Evolutionary conservation across 2,113 vertebrate species (phyloP).

Genomic region (Orthonyx spaldingii): DNA sequence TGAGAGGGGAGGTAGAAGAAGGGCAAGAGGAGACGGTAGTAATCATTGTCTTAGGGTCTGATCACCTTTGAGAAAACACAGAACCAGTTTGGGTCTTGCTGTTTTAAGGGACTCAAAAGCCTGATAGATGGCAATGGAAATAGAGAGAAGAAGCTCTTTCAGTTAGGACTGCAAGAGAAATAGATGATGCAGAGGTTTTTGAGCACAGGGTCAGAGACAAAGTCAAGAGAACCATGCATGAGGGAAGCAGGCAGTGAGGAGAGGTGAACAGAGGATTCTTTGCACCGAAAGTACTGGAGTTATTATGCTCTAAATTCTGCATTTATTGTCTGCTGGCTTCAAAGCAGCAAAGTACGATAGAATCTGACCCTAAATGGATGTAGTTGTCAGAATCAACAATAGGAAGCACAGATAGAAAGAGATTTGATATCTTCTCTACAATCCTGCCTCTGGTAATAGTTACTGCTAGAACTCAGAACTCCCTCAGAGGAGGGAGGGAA

Average conservation of each 20-base stretch:
- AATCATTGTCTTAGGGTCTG: not conserved
- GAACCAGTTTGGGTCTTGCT: not conserved
- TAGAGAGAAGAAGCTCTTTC: not conserved
- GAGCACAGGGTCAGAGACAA: not conserved
- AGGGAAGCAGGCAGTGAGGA: not conserved
- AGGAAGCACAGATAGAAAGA: slow-evolving; percentile 6
- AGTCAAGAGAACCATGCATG: not conserved
- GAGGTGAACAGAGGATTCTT: not conserved
- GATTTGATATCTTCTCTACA: not conserved
- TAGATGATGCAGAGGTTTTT: not conserved
- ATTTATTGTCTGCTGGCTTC: slow-evolving; percentile 25
- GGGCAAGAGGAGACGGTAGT: not conserved
- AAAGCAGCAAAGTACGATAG: not conserved
- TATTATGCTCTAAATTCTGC: slow-evolving; percentile 16
- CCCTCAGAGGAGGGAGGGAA: not conserved
- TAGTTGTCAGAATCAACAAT: slow-evolving; percentile 23
- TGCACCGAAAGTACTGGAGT: not conserved
- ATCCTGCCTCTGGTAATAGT: not conserved
- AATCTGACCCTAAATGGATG: slow-evolving; percentile 7
- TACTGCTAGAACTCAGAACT: not conserved
- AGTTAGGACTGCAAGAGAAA: not conserved
- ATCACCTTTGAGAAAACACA: not conserved
- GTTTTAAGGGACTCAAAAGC: not conserved
- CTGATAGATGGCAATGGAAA: not conserved
- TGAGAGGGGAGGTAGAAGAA: not conserved